phyloP scores from a whole-genome alignment of 2,888 invertebrate species.

The Itoplectis maculator region DNA sequence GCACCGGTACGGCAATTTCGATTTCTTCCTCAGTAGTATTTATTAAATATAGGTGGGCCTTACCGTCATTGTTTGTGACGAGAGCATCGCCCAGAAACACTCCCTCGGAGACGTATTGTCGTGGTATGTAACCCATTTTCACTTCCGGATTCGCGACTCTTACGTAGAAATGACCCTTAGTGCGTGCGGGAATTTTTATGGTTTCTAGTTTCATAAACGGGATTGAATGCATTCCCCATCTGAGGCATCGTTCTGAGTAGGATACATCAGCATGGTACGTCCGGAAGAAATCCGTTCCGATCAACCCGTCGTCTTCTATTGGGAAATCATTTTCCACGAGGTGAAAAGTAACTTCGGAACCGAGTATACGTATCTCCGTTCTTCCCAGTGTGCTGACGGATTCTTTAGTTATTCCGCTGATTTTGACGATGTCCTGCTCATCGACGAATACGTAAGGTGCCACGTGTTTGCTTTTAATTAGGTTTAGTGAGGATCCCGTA shows the following conservation, averaged over 20 bases:
- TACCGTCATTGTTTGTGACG: background rate
- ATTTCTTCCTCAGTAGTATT: background rate
- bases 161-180: slow-evolving; percentile 33
- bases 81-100: slow-evolving; percentile 1
- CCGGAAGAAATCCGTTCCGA: slow-evolving; percentile 50
- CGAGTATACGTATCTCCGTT: slow-evolving; percentile 16
- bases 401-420: slow-evolving; percentile 48
- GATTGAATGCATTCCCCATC: slow-evolving; percentile 23
- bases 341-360: slow-evolving; percentile 38
- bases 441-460: slow-evolving; percentile 7
- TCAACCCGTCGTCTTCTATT: slow-evolving; percentile 54
- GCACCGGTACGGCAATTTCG: slow-evolving; percentile 42
- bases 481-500: slow-evolving; percentile 36
- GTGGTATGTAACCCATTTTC: slow-evolving; percentile 57
- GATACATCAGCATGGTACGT: slow-evolving; percentile 31
- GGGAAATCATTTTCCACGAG: slow-evolving; percentile 54
- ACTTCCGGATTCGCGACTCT: slow-evolving; percentile 44
- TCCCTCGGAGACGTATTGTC: slow-evolving; percentile 21
- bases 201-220: slow-evolving; percentile 53
- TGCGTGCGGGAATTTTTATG: slow-evolving; percentile 45
- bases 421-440: background rate
- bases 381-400: slow-evolving; percentile 49
- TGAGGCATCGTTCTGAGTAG: slow-evolving; percentile 45
- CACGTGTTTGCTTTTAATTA: slow-evolving; percentile 28
- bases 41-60: background rate